Evolutionary conservation across 2,888 invertebrate species (phyloP).

Genomic region (Lissocephala sabroskyi): DNA sequence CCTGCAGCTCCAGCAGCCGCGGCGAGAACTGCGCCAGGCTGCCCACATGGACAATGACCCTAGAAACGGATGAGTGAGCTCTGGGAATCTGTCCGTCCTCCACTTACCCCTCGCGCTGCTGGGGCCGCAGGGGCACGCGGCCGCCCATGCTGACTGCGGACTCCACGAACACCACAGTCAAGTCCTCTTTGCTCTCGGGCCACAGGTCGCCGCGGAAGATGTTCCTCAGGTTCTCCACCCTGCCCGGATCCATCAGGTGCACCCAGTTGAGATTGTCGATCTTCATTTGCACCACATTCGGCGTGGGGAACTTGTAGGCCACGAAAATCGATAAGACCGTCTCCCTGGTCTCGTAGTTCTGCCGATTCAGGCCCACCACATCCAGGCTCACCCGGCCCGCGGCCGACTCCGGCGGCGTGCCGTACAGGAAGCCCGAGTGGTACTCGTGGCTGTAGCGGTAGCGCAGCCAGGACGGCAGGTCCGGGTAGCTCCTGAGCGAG

Average conservation of each 20-base stretch:
- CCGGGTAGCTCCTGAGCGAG: conserved; percentile 83
- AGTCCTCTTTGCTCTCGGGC: conserved; percentile 82
- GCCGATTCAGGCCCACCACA: conserved; percentile 83
- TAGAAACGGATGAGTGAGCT: conserved; percentile 17
- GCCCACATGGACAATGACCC: conserved; percentile 86
- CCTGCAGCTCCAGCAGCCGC: conserved; percentile 73
- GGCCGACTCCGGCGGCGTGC: conserved; percentile 82
- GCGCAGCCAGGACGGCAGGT: conserved; percentile 89
- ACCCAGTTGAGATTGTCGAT: conserved; percentile 92
- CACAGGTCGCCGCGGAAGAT: conserved; percentile 85
- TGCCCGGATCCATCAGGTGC: conserved; percentile 83
- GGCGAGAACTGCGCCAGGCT: conserved; percentile 82
- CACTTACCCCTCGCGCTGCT: conserved; percentile 85
- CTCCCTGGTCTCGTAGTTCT: conserved; percentile 83
- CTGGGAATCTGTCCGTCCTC: conserved; percentile 4
- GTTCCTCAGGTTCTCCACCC: conserved; percentile 83
- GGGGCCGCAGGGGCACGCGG: conserved; percentile 84
- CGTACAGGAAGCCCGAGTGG: conserved; percentile 86
- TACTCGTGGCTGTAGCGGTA: conserved; percentile 87
- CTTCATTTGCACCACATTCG: conserved; percentile 87
- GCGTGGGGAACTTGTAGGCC: conserved; percentile 79
- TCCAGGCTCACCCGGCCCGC: conserved; percentile 78
- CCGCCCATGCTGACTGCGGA: conserved; percentile 90
- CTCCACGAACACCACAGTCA: conserved; percentile 87
- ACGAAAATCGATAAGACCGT: conserved; percentile 78